phyloP scores from a whole-genome alignment of 2,113 vertebrate genomes.

The Corvus cornix region DNA sequence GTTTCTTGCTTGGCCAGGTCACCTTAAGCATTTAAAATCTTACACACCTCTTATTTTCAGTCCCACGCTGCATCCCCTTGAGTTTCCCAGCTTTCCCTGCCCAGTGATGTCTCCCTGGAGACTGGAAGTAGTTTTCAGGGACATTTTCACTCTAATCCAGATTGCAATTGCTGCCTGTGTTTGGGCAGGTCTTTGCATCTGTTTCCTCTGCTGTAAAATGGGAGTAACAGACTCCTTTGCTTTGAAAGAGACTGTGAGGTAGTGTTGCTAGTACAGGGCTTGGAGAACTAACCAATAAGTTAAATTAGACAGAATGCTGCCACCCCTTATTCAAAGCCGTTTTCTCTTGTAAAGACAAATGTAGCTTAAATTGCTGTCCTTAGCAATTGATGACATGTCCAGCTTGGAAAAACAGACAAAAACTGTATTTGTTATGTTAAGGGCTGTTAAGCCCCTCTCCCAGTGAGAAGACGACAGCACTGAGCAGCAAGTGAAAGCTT shows the following conservation, averaged over 20 bases:
- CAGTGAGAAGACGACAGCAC: not conserved
- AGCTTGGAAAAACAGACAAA: not conserved
- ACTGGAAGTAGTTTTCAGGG: slow-evolving; percentile 20
- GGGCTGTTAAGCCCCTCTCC: not conserved
- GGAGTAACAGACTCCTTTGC: slow-evolving; percentile 23
- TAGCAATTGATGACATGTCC: not conserved
- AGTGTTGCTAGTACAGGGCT: not conserved
- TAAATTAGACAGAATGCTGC: not conserved
- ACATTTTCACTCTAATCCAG: slow-evolving; percentile 47
- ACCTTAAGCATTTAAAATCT: slow-evolving; percentile 16
- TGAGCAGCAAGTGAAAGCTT: not conserved
- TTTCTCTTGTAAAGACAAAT: not conserved
- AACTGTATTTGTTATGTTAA: not conserved
- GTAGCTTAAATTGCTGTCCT: not conserved
- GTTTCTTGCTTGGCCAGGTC: slow-evolving; percentile 32
- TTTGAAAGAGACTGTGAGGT: not conserved
- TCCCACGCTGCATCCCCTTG: not conserved
- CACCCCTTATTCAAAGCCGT: not conserved
- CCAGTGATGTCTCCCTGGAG: slow-evolving; percentile 42
- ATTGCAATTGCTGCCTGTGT: slow-evolving; percentile 8
- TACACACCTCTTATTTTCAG: not conserved
- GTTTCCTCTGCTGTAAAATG: slow-evolving; percentile 57
- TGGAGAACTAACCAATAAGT: not conserved
- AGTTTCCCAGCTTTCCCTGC: slow-evolving; percentile 39
- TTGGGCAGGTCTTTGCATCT: slow-evolving; percentile 65